Conservation (phyloP, 2,113 vertebrate genomes). For the Scortum barcoo region DNA sequence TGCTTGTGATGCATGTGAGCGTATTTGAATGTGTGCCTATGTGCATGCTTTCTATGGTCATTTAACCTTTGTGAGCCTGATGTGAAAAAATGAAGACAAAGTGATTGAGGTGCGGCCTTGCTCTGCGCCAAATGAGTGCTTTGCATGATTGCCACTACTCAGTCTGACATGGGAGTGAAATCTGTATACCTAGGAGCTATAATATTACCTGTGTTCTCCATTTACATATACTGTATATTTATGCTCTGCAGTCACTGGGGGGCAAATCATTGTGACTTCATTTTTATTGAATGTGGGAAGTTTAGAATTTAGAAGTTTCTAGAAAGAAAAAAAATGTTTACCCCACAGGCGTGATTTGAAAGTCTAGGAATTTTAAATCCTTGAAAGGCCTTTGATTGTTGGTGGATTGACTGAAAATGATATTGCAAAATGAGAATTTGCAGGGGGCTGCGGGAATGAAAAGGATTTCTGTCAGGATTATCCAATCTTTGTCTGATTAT, state of each 20-base stretch:
- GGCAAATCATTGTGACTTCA: conserved; percentile 55
- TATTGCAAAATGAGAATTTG: conserved; percentile 72
- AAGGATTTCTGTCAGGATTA: conserved; percentile 80
- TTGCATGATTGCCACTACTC: conserved; percentile 70
- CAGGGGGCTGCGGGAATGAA: conserved; percentile 67
- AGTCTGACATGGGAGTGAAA: conserved; percentile 61
- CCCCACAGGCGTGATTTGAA: conserved; percentile 50
- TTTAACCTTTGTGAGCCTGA: conserved; percentile 48
- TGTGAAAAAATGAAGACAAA: conserved; percentile 47
- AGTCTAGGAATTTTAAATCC: conserved; percentile 57
- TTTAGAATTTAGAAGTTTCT: conserved; percentile 68
- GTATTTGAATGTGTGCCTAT: background rate
- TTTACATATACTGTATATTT: conserved; percentile 60
- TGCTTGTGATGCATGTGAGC: background rate
- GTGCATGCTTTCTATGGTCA: conserved; percentile 1
- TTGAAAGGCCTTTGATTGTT: conserved; percentile 77
- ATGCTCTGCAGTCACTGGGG: conserved; percentile 45
- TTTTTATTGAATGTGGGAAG: conserved; percentile 54
- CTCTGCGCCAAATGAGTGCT: conserved; percentile 59
- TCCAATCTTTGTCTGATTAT: conserved; percentile 77
- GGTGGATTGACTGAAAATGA: conserved; percentile 70
- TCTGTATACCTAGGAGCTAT: conserved; percentile 62
- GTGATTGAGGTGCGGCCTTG: conserved; percentile 56
- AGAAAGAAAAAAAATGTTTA: conserved; percentile 51
- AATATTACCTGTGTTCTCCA: conserved; percentile 56